Base-by-base conservation (phyloP, 2,113 vertebrate species). In the Seriola aureovittata region DNA sequence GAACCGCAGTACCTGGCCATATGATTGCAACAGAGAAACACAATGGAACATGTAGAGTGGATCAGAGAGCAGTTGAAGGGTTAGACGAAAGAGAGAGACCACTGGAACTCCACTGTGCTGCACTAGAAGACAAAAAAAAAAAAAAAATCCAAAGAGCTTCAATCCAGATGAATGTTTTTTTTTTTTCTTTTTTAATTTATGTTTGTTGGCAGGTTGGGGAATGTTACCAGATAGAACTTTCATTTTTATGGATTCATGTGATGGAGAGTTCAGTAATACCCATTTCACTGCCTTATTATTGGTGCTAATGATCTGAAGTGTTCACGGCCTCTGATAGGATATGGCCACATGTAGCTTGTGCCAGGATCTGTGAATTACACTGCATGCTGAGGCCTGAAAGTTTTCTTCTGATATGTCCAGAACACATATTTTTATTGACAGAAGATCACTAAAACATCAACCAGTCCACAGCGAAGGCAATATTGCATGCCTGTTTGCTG, bases 91-190 rank as follows among this genome's bases (percentile, higher is more conserved):
- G 78, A 92, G 88, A 89, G 88, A 91, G 91, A 95, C 95, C 94
- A 96, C 95, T 95, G 95, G 94, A 95, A 91, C 92, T 95, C 94
- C 90, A 90, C 90, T 93, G 91, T 91, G 91, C 94, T 95, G 94
- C 95, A 93, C 93, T 95, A 94, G 86, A 94, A 78, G 81, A 91
- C 65, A 79, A 76, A 81, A 88, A 82, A 88, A 36, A 79, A 57
- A 80, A 77, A 82, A 90, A 82, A 90, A 85, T 80, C 86, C 87
- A 86, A 89, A 94, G 73, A 87, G 90, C 91, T 94, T 86, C 90
- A 93, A 93, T 81, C 94, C 94, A 94, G 94, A 95, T 96, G 95
- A 96, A 96, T 96, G 95, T 96, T 91, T 64, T 75, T 62, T 60
- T 87, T 60, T 87, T 71, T 75, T 75, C 72, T 79, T 72, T 60